These are phyloP conservation scores for Drosophila bunnanda DNA, from an alignment of 2,888 invertebrate genomes.

Conservation along the genomic window DNA sequence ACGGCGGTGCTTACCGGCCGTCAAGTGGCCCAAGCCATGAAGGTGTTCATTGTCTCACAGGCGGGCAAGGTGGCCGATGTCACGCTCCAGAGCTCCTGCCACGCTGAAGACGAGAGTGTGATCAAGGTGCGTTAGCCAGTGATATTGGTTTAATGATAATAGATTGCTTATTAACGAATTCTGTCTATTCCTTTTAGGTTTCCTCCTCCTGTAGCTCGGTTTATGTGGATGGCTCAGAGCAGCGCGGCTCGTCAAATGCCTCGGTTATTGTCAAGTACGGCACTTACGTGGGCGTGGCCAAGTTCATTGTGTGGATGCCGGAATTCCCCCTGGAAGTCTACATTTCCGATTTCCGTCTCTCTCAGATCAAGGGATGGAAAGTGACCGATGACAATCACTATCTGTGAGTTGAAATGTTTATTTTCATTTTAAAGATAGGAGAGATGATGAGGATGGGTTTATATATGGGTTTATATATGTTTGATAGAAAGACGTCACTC, in stretches of 20 bases:
- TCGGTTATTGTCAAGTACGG: conserved; percentile 97
- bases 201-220: conserved; percentile 98
- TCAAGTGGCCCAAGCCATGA: conserved; percentile 97
- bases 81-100: conserved; percentile 96
- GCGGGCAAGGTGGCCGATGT: conserved; percentile 97
- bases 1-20: conserved; percentile 97
- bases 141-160: no score
- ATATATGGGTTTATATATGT: background rate
- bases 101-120: conserved; percentile 97
- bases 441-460: no score
- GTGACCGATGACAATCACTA: conserved; percentile 91
- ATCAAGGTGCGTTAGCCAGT: conserved; percentile 89
- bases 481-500: background rate
- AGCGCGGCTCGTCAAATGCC: conserved; percentile 96
- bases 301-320: conserved; percentile 98
- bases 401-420: conserved; percentile 67
- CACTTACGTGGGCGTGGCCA: conserved; percentile 93
- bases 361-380: conserved; percentile 97
- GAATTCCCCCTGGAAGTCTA: conserved; percentile 96
- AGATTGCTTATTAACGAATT: background rate
- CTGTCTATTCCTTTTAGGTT: conserved; percentile 88
- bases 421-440: background rate
- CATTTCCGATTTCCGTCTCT: conserved; percentile 94
- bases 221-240: conserved; percentile 98
- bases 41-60: conserved; percentile 97